These are phyloP conservation scores for Mormyrus proboscirostris DNA, from an alignment of 2,797 vertebrate genomes.

Conservation along the genomic window DNA sequence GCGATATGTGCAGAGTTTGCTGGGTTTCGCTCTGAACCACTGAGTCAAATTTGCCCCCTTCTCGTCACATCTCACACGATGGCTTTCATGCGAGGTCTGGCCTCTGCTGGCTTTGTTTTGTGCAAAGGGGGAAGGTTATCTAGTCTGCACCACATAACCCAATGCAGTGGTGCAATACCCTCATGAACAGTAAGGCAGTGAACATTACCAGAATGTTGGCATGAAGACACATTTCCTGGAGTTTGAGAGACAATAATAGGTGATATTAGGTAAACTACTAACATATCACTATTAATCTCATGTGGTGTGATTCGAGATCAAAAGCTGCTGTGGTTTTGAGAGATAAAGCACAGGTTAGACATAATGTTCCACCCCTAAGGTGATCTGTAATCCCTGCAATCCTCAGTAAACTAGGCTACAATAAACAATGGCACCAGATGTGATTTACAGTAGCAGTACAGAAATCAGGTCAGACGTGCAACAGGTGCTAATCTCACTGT, in stretches of 20 bases:
- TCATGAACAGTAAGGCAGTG: neutral
- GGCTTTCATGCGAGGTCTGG: neutral
- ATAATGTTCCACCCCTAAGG: constrained; percentile 42
- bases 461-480: constrained; percentile 62
- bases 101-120: neutral
- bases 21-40: neutral
- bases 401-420: constrained; percentile 44
- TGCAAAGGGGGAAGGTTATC: neutral
- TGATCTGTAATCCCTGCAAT: constrained; percentile 57
- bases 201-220: neutral
- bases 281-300: constrained; percentile 44
- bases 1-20: neutral
- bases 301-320: constrained; percentile 45
- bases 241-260: constrained; percentile 34
- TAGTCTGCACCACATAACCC: neutral
- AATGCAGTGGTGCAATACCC: neutral
- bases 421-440: constrained; percentile 64
- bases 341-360: constrained; percentile 58
- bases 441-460: constrained; percentile 39
- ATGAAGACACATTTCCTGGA: constrained; percentile 22
- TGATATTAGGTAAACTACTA: constrained; percentile 42
- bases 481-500: constrained; percentile 58
- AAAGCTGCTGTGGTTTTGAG: constrained; percentile 60
- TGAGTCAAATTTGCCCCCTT: neutral
- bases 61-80: neutral